phyloP scores from a whole-genome alignment of 2,888 invertebrate genomes.

The Cephus pulcher region DNA sequence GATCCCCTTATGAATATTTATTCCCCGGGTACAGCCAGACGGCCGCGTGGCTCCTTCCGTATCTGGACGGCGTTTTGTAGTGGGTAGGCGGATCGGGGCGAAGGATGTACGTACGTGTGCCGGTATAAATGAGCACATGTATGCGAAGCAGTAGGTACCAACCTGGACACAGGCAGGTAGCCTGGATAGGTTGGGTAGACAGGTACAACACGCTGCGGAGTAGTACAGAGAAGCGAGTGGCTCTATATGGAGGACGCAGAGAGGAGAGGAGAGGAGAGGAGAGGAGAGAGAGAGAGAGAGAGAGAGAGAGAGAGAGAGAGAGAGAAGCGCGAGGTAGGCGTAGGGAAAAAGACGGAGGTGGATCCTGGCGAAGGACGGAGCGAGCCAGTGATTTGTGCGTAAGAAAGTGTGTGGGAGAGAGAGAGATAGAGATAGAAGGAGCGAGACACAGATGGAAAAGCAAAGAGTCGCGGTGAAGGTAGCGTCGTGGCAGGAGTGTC shows the following conservation, averaged over 20 bases:
- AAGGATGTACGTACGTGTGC: conserved; percentile 24
- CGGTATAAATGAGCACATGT: too few relatives aligned
- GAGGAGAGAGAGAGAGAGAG: too few relatives aligned
- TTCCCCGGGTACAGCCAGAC: conserved; percentile 23
- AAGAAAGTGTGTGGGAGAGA: background rate
- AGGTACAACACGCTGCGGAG: background rate
- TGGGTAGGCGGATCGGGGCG: conserved; percentile 24
- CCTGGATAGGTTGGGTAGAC: too few relatives aligned
- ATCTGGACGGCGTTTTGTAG: conserved; percentile 36
- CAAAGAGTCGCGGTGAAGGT: background rate
- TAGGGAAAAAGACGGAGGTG: too few relatives aligned
- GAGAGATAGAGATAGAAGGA: background rate
- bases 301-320: background rate
- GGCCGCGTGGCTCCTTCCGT: conserved; percentile 36
- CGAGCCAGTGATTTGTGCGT: background rate
- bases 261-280: background rate
- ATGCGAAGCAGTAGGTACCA: too few relatives aligned
- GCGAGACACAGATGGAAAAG: background rate
- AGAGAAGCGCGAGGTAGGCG: background rate
- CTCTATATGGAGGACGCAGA: background rate
- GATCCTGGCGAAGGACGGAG: too few relatives aligned
- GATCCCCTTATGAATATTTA: conserved; percentile 47
- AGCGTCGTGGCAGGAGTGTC: background rate
- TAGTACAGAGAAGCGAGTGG: background rate
- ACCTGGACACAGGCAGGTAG: too few relatives aligned